Evolutionary conservation across 2,113 vertebrate genomes (phyloP), one percentile per base, ranked within the genome.

Genomic region (Elachura formosa): DNA sequence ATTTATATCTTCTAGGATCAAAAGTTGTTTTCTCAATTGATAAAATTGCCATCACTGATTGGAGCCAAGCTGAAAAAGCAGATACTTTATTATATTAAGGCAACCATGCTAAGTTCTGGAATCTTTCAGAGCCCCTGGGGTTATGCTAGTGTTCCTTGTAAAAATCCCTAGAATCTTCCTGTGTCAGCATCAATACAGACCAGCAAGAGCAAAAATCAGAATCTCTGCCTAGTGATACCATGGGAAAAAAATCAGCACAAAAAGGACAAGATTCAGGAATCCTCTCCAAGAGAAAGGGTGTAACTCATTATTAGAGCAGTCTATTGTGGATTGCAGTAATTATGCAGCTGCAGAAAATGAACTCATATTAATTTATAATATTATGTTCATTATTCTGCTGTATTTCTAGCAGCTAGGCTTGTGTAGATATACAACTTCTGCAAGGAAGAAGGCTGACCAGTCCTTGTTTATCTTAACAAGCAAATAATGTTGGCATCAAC

Each of bases 181-280:
- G 58, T 92, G 77, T 93, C 92, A 94, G 91, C 74, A 90, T 62
- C 93, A 91, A 49, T 52, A 40, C 1, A 62, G 89, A 66, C 21
- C 38, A 97, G 85, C 34, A 64, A 76, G 79, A 83, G 22, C 55
- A 85, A 95, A 91, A 89, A 93, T 89, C 93, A 96, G 83, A 87
- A 96, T 76, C 68, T 92, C 89, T 92, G 91, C 84, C 59, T 66
- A 68, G 93, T 79, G 82, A 97, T 71, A 93, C 78, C 90, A 96
- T 97, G 90, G 89, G 95, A 96, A 97, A 97, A 96, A 97, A 91
- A 84, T 73, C 74, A 86, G 80, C 81, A 97, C 95, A 96, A 97
- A 97, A 97, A 97, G 80, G 85, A 94, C 74, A 87, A 91, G 87
- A 95, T 87, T 91, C 91, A 80, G 78, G 83, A 95, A 83, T 38